Evolutionary conservation across 2,113 vertebrate species (phyloP), one percentile per base, ranked within the genome.

Genomic region (Oceanodroma tethys): DNA sequence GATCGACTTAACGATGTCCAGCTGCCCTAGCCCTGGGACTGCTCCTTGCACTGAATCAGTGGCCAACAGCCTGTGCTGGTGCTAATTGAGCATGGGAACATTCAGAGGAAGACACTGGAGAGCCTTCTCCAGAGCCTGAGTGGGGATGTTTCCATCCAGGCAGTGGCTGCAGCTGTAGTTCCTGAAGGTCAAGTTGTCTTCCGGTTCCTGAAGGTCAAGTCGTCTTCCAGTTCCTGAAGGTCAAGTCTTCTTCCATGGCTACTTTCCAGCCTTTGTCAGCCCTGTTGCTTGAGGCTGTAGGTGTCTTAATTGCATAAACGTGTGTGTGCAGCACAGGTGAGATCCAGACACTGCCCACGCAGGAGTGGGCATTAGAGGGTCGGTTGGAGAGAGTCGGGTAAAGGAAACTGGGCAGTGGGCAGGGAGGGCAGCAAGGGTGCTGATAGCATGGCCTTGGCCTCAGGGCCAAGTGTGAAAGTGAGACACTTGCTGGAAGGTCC

Each of bases 41-140:
- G 43, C 32, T 86, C 18, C 59, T 81, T 73, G 42, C n/a, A 3
- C 30, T 55, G 45, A 60, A 42, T 56, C 30, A 16, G 59, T 3
- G 9, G 70, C 71, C 59, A 65, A 0, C 55, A 80, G 26, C 45
- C 43, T 36, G 29, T 78, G 50, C 59, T 83, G 45, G 10, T 87
- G 65, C n/a, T 68, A 42, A 32, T 0, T 38, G 53, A 66, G 29
- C 6, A 6, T 9, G 40, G 13, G 19, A 40, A 18, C 0, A 0
- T 8, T 52, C 40, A 59, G 30, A 58, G 18, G 34, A 84, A 47
- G 40, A 30, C 8, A 6, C 30, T 63, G 42, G 36, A 55, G 47
- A 73, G 34, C 19, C 38, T 73, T 47, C 29, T 74, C 15, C 50
- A 55, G 42, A 48, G 38, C 38, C 38, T 43, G 2, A 7, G 56